phyloP scores from a whole-genome alignment of 2,113 vertebrate species.

The Willisornis vidua region DNA sequence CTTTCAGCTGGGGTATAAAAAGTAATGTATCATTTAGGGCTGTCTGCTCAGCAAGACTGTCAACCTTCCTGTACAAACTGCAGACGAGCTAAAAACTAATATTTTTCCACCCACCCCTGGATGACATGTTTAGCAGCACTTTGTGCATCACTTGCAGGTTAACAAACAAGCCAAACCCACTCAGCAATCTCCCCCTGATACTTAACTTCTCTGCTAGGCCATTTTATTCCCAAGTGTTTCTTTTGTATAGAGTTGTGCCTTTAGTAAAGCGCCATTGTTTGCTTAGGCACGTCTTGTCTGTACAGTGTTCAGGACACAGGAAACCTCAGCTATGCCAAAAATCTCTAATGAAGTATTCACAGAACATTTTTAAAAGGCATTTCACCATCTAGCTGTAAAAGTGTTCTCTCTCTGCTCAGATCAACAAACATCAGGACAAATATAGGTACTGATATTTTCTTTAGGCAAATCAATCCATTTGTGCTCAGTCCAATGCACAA shows the following conservation, averaged over 20 bases:
- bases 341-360: not conserved
- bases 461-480: not conserved
- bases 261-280: not conserved
- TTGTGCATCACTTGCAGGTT: not conserved
- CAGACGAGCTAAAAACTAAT: not conserved
- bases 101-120: not conserved
- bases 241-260: not conserved
- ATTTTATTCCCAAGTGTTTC: not conserved
- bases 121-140: not conserved
- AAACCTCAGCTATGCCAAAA: constrained; percentile 33
- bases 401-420: not conserved
- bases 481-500: not conserved
- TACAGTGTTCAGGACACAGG: not conserved
- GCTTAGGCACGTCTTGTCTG: not conserved
- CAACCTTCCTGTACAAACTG: not conserved
- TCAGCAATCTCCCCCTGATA: not conserved
- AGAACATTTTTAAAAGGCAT: not conserved
- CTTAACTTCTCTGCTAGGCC: not conserved
- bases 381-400: not conserved
- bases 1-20: not conserved
- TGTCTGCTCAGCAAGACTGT: not conserved
- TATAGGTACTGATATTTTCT: not conserved
- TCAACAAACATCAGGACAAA: not conserved
- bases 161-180: not conserved
- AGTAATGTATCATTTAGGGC: not conserved